Evolutionary conservation across 2,797 vertebrate genomes (phyloP).

Genomic region (Gymnothorax reevesii): DNA sequence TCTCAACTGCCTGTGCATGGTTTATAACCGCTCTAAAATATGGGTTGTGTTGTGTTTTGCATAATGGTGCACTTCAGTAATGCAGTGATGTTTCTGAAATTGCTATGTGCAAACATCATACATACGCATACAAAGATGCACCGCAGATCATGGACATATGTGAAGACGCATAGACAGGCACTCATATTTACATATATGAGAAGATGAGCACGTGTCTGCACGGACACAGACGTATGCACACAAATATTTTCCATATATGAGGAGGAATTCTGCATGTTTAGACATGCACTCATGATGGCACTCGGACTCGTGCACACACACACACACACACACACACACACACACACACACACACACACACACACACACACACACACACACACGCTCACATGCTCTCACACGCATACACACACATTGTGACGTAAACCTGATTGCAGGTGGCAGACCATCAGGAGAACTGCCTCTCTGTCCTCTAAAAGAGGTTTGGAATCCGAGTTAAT

Average conservation of each 20-base stretch:
- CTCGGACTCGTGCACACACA: slow-evolving; percentile 23
- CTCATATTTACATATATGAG: too few relatives aligned
- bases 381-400: slow-evolving; percentile 19
- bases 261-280: neutral
- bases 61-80: neutral
- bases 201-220: too few relatives aligned
- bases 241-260: too few relatives aligned
- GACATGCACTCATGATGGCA: neutral
- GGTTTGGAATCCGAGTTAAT: slow-evolving; percentile 81
- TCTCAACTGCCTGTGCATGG: neutral
- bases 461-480: slow-evolving; percentile 69
- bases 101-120: neutral
- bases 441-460: slow-evolving; percentile 66
- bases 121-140: neutral
- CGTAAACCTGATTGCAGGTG: neutral
- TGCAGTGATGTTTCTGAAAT: neutral
- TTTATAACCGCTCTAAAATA: neutral
- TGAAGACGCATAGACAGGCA: too few relatives aligned
- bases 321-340: neutral
- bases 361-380: slow-evolving; percentile 12
- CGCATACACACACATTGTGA: neutral
- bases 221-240: too few relatives aligned
- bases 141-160: too few relatives aligned
- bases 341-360: neutral
- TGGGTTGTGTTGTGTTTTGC: neutral